Percentiles rank a stretch among this genome's conserved stretches.
Evolutionary conservation across 2,113 vertebrate species (phyloP).

Genomic region (Paracanthobrama guichenoti): DNA sequence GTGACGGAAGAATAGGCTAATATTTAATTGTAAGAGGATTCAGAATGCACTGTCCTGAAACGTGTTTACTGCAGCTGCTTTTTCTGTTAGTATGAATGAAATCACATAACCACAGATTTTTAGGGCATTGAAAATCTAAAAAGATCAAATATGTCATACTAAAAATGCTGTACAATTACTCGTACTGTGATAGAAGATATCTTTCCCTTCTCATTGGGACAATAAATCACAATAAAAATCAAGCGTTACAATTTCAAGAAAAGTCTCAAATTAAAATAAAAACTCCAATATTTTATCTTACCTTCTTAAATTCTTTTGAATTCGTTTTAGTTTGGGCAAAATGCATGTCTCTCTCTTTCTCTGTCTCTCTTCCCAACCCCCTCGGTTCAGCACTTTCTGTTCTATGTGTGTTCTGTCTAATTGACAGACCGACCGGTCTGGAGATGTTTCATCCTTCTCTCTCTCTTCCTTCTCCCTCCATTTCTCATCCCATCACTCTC

Average conservation of each 20-base stretch:
- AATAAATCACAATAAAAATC: neutral
- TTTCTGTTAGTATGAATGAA: neutral
- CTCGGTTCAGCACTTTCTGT: neutral
- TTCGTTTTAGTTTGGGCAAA: neutral
- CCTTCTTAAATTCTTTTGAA: neutral
- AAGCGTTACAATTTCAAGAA: too few relatives aligned
- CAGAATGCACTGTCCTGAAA: neutral
- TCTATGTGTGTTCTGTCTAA: conserved; percentile 55
- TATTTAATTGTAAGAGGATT: neutral
- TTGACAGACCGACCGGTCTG: conserved; percentile 67
- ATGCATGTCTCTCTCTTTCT: neutral
- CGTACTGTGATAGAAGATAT: neutral
- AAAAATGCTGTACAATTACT: neutral
- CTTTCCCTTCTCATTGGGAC: neutral
- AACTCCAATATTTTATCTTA: neutral
- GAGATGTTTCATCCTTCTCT: conserved; percentile 51
- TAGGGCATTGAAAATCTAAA: neutral
- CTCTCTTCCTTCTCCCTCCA: conserved; percentile 38
- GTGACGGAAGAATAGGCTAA: neutral
- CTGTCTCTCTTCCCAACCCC: neutral
- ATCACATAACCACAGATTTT: neutral
- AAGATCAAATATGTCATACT: neutral
- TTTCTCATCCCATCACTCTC: conserved; percentile 50
- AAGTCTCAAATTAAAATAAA: neutral
- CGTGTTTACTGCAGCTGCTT: neutral